These are phyloP conservation scores for Perca fluviatilis DNA, from an alignment of 2,113 vertebrate genomes.

Conservation along the genomic window DNA sequence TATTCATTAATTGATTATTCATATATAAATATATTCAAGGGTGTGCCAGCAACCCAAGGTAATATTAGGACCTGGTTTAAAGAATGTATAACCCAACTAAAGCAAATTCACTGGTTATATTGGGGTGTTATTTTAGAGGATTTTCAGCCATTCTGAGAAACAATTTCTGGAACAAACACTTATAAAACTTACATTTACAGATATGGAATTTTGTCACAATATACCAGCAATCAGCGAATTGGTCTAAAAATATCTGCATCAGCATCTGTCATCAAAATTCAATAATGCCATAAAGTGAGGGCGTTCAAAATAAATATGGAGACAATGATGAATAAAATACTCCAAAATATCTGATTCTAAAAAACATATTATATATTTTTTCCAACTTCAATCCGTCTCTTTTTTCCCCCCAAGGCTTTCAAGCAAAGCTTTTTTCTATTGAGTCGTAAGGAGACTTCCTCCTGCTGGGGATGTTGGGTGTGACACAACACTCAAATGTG, in stretches of 20 bases:
- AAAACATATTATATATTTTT: not conserved
- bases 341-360: conserved; percentile 9
- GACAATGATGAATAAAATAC: not conserved
- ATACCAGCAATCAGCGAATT: not conserved
- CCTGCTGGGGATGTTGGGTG: conserved; percentile 24
- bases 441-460: conserved; percentile 42
- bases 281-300: not conserved
- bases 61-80: not conserved
- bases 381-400: not conserved
- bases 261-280: not conserved
- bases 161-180: not conserved
- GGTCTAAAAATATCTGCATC: not conserved
- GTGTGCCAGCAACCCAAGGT: not conserved
- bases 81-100: not conserved
- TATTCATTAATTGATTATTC: not conserved
- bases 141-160: not conserved
- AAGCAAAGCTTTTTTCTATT: conserved; percentile 6
- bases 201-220: not conserved
- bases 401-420: conserved; percentile 12
- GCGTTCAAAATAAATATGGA: not conserved
- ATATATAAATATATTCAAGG: not conserved
- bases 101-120: not conserved
- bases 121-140: not conserved
- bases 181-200: not conserved
- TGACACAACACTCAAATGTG: conserved; percentile 52